Base-by-base conservation (phyloP, 2,888 invertebrate species). In the Thymelicus lineola region DNA sequence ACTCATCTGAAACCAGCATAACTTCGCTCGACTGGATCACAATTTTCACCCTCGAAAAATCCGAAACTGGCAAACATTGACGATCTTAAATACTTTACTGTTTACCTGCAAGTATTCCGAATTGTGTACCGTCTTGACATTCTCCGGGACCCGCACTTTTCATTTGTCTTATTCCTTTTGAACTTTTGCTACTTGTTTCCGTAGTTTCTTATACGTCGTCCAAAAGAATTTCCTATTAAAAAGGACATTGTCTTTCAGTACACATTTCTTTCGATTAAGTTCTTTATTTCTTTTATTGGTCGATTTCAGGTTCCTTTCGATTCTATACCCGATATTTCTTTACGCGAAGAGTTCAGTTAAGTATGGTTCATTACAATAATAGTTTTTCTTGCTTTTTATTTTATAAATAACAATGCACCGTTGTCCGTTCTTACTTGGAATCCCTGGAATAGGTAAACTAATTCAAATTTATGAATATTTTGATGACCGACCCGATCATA, bases 211-310 rank as follows among this genome's bases (percentile, higher is more conserved):
- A 82, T 83, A 80, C 81, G 77, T 76, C 74, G 87, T 85, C 87
- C 87, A 86, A 86, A 90, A 87, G 88, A 90, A 90, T 90, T 88
- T 86, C 81, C 83, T 79, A 88, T 88, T 87, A 82, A 88, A 88
- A 86, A 86, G 87, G 87, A 89, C 89, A 87, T 80, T 84, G 81
- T 78, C 86, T 85, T 81, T 82, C 81, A 77, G 89, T 85, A 87
- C 89, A 88, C 89, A 90, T 85, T 90, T 86, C 80, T 79, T 79
- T 76, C 72, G 77, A 78, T 80, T 80, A 79, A 82, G 80, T 85
- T 81, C 83, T 81, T 87, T 91, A 90, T 90, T 90, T 88, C 88
- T 90, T 91, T 87, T 85, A 86, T 85, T 60, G 53, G 45, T 35
- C 14, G 42, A 17, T 15, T 58, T 64, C 59, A 28, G 59, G 53